phyloP scores from a whole-genome alignment of 2,888 invertebrate species.

The Pyrocoelia pectoralis region DNA sequence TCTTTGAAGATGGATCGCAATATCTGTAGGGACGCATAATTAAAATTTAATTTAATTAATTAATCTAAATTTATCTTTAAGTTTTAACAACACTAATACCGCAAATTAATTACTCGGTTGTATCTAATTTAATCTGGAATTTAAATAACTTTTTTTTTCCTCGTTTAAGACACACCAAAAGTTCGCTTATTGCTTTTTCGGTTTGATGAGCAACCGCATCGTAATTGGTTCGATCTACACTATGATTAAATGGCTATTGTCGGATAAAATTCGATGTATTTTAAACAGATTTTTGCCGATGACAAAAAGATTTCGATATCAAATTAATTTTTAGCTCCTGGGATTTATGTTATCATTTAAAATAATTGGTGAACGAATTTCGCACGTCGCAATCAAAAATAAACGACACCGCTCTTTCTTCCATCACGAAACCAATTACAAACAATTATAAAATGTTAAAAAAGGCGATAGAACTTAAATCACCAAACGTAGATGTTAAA shows the following conservation, averaged over 20 bases:
- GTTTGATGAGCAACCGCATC: conserved; percentile 34
- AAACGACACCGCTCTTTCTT: too few species aligned
- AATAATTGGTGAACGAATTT: not conserved
- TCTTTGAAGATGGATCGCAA: conserved; percentile 27
- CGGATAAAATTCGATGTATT: conserved; percentile 22
- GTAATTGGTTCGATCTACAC: conserved; percentile 37
- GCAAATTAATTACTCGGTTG: conserved; percentile 47
- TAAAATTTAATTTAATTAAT: conserved; percentile 36
- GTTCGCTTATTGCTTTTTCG: conserved; percentile 41
- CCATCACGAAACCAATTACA: too few species aligned
- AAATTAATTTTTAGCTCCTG: conserved; percentile 14
- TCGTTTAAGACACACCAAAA: conserved; percentile 30
- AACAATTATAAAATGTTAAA: too few species aligned
- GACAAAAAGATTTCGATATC: not conserved
- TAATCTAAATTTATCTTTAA: conserved; percentile 36
- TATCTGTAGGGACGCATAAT: conserved; percentile 29
- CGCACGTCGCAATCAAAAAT: not conserved
- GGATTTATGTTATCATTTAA: not conserved
- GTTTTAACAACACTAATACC: conserved; percentile 37
- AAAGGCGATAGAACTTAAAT: too few species aligned
- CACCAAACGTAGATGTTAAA: too few species aligned
- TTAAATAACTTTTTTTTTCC: conserved; percentile 49
- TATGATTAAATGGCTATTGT: conserved; percentile 26
- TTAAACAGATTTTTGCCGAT: conserved; percentile 24
- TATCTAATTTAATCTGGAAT: conserved; percentile 50